Percentiles rank a stretch among this genome's conserved stretches.
These are phyloP conservation scores for Teleiodes luculella DNA, from an alignment of 2,888 invertebrate species.

Conservation along the genomic window DNA sequence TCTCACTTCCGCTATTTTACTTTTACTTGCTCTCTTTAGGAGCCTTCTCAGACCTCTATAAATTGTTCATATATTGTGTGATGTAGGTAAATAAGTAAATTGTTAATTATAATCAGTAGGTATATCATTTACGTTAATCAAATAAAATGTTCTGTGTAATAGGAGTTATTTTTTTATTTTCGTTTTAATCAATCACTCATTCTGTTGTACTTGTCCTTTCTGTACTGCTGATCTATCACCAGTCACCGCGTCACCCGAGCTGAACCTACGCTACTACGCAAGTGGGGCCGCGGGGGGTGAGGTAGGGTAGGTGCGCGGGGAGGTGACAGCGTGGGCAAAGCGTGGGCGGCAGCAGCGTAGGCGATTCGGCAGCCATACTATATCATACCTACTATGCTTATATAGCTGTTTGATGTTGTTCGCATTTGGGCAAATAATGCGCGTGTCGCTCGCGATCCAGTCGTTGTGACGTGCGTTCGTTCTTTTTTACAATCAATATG, in stretches of 20 bases:
- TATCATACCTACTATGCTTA: constrained; percentile 10
- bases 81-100: no score
- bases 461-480: constrained; percentile 44
- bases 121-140: no score
- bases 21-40: no score
- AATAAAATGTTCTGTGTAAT: no score
- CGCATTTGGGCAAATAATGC: constrained; percentile 59
- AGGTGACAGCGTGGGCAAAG: constrained; percentile 35
- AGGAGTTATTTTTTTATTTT: no score
- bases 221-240: constrained; percentile 20
- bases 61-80: no score
- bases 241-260: constrained; percentile 11
- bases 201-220: constrained; percentile 9
- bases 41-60: no score
- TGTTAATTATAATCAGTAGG: no score
- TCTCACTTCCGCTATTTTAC: no score
- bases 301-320: constrained; percentile 31
- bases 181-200: no score
- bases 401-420: constrained; percentile 36
- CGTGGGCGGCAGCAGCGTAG: constrained; percentile 41
- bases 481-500: constrained; percentile 13
- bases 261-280: constrained; percentile 53
- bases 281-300: constrained; percentile 35
- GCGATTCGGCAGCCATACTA: constrained; percentile 49
- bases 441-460: constrained; percentile 38